Conservation (phyloP, 2,113 vertebrate species). For the Campylorhamphus procurvoides region DNA sequence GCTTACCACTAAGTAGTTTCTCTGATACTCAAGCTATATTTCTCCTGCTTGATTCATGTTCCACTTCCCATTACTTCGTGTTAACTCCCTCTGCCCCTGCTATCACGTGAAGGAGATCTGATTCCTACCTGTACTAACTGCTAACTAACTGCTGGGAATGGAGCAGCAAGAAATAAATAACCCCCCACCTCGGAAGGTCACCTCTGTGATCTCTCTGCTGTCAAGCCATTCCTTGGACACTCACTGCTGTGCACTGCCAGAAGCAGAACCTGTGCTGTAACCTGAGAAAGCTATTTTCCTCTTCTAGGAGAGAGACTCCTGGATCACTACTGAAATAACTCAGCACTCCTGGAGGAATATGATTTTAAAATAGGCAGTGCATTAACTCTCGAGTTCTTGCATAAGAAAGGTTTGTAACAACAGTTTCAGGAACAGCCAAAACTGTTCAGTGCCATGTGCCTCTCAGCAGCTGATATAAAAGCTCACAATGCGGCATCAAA, state of each 20-base stretch:
- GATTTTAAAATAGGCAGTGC: not conserved
- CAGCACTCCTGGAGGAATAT: not conserved
- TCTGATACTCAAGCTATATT: slow-evolving; percentile 58
- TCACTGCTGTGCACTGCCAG: not conserved
- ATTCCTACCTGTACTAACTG: not conserved
- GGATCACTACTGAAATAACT: not conserved
- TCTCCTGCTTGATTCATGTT: slow-evolving; percentile 54
- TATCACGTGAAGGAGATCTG: not conserved
- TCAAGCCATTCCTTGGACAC: not conserved
- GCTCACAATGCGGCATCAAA: not conserved
- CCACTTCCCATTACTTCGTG: not conserved
- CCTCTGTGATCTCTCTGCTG: not conserved
- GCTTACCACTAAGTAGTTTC: slow-evolving; percentile 68
- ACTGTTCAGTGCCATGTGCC: not conserved
- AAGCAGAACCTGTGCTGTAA: not conserved
- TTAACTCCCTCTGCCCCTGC: slow-evolving; percentile 42
- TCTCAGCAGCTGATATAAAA: not conserved
- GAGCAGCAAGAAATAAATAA: slow-evolving; percentile 2
- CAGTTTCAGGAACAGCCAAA: not conserved
- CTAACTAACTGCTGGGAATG: not conserved
- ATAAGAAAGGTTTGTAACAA: not conserved
- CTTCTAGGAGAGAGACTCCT: not conserved
- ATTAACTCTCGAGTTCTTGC: not conserved
- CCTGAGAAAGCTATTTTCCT: not conserved
- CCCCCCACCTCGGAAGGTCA: not conserved